phyloP scores from a whole-genome alignment of 2,113 vertebrate species.

The Malurus melanocephalus region DNA sequence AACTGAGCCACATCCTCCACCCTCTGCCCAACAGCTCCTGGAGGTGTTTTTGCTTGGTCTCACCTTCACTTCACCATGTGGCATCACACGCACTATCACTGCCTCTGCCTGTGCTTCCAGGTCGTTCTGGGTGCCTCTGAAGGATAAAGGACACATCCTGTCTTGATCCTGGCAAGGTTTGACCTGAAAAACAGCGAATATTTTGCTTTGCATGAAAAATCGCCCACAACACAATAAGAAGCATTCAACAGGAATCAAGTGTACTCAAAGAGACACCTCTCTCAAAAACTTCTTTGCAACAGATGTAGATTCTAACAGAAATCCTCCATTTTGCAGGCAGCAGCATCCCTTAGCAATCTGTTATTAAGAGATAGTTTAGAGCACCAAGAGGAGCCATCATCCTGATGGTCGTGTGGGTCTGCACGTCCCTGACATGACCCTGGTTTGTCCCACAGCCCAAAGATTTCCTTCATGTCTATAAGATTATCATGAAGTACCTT shows the following conservation, averaged over 20 bases:
- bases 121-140: neutral
- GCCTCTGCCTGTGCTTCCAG: neutral
- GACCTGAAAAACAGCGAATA: neutral
- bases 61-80: neutral
- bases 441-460: neutral
- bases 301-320: neutral
- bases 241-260: neutral
- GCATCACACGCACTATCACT: neutral
- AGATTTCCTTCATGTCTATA: neutral
- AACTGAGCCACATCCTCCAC: neutral
- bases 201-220: neutral
- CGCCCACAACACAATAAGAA: neutral
- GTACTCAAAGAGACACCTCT: neutral
- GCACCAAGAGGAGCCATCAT: neutral
- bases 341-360: neutral
- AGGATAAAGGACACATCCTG: neutral
- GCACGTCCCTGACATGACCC: neutral
- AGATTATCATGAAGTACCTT: neutral
- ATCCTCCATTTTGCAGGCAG: neutral
- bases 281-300: neutral
- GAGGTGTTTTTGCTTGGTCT: neutral
- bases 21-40: neutral
- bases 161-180: neutral
- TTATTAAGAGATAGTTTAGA: neutral
- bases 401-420: neutral